Conservation (phyloP, 2,888 invertebrate genomes). For the Pandemis corylana region DNA sequence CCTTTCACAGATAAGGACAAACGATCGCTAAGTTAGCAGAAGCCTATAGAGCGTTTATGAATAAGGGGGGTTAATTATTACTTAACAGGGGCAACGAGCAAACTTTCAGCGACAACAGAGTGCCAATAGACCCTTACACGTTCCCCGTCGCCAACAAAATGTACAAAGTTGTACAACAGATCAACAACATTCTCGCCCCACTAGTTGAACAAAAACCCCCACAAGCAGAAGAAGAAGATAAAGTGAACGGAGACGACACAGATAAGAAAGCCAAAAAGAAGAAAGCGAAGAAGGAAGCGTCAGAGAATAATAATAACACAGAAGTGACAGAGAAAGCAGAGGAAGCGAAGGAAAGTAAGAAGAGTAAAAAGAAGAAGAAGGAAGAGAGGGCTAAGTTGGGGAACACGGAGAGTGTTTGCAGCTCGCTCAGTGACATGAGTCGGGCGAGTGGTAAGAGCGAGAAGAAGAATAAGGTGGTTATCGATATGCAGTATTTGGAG, state of each 20-base stretch:
- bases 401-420: slow-evolving; percentile 70
- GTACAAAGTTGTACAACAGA: slow-evolving; percentile 57
- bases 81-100: slow-evolving; percentile 57
- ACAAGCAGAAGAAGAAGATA: slow-evolving; percentile 37
- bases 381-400: slow-evolving; percentile 54
- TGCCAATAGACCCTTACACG: slow-evolving; percentile 48
- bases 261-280: slow-evolving; percentile 47
- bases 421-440: slow-evolving; percentile 71
- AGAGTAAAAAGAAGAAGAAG: slow-evolving; percentile 42
- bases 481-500: slow-evolving; percentile 78
- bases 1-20: no score
- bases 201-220: slow-evolving; percentile 25
- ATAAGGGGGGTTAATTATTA: no score
- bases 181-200: slow-evolving; percentile 32
- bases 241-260: slow-evolving; percentile 44
- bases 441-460: slow-evolving; percentile 55
- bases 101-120: slow-evolving; percentile 50
- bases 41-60: no score
- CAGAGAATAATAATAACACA: slow-evolving; percentile 33
- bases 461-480: slow-evolving; percentile 44
- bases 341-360: slow-evolving; percentile 45
- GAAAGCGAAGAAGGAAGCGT: slow-evolving; percentile 39
- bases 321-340: background rate
- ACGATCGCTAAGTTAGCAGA: no score
- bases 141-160: slow-evolving; percentile 57